These are phyloP conservation scores for Neodiprion fabricii DNA, from an alignment of 1,140 invertebrate species.

Conservation along the genomic window DNA sequence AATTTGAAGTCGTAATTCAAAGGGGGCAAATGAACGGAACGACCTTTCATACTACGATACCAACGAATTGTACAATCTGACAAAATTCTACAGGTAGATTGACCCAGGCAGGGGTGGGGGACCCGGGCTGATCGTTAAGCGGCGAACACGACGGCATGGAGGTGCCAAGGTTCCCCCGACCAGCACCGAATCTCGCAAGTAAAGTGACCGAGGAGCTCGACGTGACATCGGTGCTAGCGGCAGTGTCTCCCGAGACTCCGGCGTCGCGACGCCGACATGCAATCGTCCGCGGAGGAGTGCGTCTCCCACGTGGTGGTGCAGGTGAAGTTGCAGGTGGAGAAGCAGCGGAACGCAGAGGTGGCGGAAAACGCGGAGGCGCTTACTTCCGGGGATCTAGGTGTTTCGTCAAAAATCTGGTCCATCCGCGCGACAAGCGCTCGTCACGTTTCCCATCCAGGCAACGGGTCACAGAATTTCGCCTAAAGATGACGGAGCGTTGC, in stretches of 20 bases:
- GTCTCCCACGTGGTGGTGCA: background rate
- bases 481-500: constrained; percentile 39
- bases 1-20: no score
- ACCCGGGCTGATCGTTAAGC: no score
- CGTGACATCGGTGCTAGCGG: background rate
- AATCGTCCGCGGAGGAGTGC: background rate
- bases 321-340: background rate
- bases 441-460: constrained; percentile 18
- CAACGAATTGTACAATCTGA: no score
- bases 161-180: background rate
- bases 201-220: background rate
- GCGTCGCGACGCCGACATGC: background rate
- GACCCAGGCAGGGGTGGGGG: no score
- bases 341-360: background rate
- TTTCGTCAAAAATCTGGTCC: constrained; percentile 33
- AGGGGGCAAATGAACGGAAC: no score
- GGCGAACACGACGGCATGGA: background rate
- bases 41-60: no score
- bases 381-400: constrained; percentile 1
- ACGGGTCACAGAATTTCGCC: constrained; percentile 40
- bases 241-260: constrained; percentile 3
- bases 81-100: no score
- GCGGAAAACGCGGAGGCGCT: background rate
- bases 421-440: constrained; percentile 30
- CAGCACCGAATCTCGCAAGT: background rate